These are phyloP conservation scores for Torymus auratus DNA, from an alignment of 2,888 invertebrate species.

Conservation along the genomic window DNA sequence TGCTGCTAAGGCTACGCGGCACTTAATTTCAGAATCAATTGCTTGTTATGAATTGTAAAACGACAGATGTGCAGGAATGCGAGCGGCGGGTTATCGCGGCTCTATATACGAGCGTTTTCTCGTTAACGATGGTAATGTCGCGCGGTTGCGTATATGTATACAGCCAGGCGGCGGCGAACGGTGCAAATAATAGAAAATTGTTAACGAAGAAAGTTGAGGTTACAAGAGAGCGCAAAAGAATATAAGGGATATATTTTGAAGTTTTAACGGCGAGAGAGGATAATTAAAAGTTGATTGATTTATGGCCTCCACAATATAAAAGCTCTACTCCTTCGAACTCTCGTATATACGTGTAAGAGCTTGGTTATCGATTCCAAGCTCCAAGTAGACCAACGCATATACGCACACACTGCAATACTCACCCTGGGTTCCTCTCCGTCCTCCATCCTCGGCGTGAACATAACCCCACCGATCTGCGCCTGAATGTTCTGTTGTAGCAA, in stretches of 20 bases:
- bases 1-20: background rate
- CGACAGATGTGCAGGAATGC: slow-evolving; percentile 22
- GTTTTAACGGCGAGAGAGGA: too few relatives aligned
- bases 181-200: background rate
- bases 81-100: background rate
- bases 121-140: background rate
- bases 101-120: background rate
- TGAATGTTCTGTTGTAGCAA: slow-evolving; percentile 74
- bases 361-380: too few relatives aligned
- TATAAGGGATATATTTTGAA: too few relatives aligned
- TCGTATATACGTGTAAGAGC: too few relatives aligned
- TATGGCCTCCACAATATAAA: too few relatives aligned
- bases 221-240: background rate
- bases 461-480: slow-evolving; percentile 73
- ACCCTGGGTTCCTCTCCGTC: slow-evolving; percentile 71
- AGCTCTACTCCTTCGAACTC: too few relatives aligned
- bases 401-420: slow-evolving; percentile 59
- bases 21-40: slow-evolving; percentile 45
- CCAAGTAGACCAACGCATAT: too few relatives aligned
- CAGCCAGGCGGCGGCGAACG: background rate
- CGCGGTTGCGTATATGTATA: background rate
- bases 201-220: background rate
- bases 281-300: too few relatives aligned
- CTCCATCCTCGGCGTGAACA: slow-evolving; percentile 69
- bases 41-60: slow-evolving; percentile 7